Base-by-base conservation (phyloP, 2,797 vertebrate species). In the Coreius guichenoti region DNA sequence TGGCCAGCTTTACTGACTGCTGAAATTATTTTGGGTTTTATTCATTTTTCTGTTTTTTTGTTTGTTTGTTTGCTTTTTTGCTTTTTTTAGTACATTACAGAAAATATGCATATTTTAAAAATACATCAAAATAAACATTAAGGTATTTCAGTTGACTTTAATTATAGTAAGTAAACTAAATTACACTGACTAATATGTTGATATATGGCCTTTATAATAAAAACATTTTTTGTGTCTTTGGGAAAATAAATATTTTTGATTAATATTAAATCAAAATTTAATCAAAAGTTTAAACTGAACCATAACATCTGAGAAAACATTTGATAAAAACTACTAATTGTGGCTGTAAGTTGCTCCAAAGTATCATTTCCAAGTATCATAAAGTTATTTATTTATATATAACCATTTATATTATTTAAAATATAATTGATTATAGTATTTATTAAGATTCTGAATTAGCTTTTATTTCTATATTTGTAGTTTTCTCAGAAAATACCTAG, bases 251-350 rank as follows among this genome's bases (percentile, higher is more conserved):
- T n/a, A n/a, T 58, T n/a, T 58, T n/a, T n/a, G 4, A 61, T 26
- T 26, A 61, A 61, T n/a, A 70, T n/a, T n/a, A 70, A n/a, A n/a
- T 70, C 68, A 70, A 70, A 70, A n/a, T 70, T 8, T 8, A 39
- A 39, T 39, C 36, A 43, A 16, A 72, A 26, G 23, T 56, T 56
- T 56, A 23, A 9, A 56, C 8, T 21, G 39, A 43, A 43, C 36
- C 36, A 39, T 39, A 39, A 39, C 39, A 43, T 43, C 39, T 43
- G 19, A 49, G 13, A 56, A 56, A 56, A 23, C 8, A 56, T 56
- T 56, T 23, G 9, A 36, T 19, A 21, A 36, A 36, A 68, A 21
- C 8, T 11, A 68, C 21, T 68, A 68, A 11, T 56, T 23, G 11
- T 68, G 33, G 1, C 33, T 23, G 33, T 36, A 68, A 58, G 31